Conservation (phyloP, 2,888 invertebrate species). For the Geophilus truncorum region DNA sequence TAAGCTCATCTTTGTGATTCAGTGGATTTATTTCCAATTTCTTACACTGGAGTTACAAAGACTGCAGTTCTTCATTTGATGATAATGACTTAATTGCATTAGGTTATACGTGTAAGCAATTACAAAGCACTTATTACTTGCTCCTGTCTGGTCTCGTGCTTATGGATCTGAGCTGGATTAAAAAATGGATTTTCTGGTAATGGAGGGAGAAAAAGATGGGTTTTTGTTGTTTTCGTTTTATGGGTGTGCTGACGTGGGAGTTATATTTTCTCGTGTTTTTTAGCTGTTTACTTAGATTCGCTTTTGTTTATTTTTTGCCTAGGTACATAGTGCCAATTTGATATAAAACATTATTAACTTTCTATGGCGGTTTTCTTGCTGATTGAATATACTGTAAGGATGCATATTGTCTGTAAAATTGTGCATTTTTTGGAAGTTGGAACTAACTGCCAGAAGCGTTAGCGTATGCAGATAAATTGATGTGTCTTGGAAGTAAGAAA, state of each 20-base stretch:
- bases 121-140: neutral
- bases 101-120: neutral
- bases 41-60: neutral
- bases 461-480: too few relatives aligned
- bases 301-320: too few relatives aligned
- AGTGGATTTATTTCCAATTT: neutral
- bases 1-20: neutral
- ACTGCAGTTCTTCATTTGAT: neutral
- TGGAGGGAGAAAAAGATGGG: neutral
- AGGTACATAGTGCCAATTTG: too few relatives aligned
- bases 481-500: too few relatives aligned
- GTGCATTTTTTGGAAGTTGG: too few relatives aligned
- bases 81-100: neutral
- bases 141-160: neutral
- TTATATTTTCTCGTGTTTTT: too few relatives aligned
- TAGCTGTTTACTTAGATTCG: too few relatives aligned
- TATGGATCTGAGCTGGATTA: neutral
- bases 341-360: too few relatives aligned
- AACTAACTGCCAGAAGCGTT: too few relatives aligned
- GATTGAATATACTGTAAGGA: too few relatives aligned
- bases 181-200: neutral
- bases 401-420: too few relatives aligned
- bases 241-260: neutral
- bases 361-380: too few relatives aligned
- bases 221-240: neutral